Evolutionary conservation across 2,888 invertebrate genomes (phyloP).

Genomic region (Fragum fragum): DNA sequence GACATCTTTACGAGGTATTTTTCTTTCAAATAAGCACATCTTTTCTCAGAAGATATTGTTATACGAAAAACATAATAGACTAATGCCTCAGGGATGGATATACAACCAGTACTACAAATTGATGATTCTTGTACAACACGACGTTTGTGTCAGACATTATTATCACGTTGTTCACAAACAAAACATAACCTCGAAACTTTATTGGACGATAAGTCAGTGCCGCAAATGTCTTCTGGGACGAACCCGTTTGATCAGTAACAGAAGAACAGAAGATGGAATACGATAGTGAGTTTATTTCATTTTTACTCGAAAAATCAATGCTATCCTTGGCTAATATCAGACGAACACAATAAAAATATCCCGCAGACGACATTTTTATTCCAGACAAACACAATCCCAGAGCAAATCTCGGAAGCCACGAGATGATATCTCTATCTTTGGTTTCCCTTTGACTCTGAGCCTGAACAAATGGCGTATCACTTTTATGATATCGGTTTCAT

Average conservation of each 20-base stretch:
- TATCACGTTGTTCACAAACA: not conserved
- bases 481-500: not conserved
- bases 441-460: slow-evolving; percentile 3
- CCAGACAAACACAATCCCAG: slow-evolving; percentile 35
- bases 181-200: slow-evolving; percentile 16
- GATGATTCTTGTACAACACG: not conserved
- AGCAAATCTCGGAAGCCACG: slow-evolving; percentile 36
- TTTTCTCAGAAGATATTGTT: too few relatives aligned
- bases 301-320: slow-evolving; percentile 37
- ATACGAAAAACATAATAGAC: too few relatives aligned
- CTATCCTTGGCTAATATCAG: slow-evolving; percentile 29
- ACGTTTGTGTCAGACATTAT: slow-evolving; percentile 3
- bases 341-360: slow-evolving; percentile 25
- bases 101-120: not conserved
- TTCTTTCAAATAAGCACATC: too few relatives aligned
- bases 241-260: slow-evolving; percentile 6
- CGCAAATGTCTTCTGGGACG: slow-evolving; percentile 8
- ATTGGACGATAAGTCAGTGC: slow-evolving; percentile 7
- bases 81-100: not conserved
- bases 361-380: slow-evolving; percentile 46
- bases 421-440: slow-evolving; percentile 30
- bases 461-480: not conserved
- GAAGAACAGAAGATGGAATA: slow-evolving; percentile 26
- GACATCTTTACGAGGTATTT: too few relatives aligned
- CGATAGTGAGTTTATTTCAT: slow-evolving; percentile 28